Evolutionary conservation across 2,113 vertebrate genomes (phyloP).

Genomic region (Pholis gunnellus): DNA sequence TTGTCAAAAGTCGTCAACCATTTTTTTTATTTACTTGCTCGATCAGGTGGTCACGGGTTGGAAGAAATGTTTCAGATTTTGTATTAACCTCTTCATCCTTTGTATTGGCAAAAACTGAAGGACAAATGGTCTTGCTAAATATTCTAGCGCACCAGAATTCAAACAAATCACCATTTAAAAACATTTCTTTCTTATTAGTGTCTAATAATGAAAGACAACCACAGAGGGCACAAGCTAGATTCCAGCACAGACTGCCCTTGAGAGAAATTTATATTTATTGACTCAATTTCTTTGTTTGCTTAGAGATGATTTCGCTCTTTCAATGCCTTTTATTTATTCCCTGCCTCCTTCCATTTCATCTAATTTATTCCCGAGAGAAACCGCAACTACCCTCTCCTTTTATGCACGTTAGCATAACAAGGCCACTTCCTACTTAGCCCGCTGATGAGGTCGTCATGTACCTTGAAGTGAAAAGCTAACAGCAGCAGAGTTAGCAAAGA

Average conservation of each 20-base stretch:
- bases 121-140: not conserved
- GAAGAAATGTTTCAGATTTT: not conserved
- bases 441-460: not conserved
- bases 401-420: not conserved
- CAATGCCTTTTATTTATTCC: not conserved
- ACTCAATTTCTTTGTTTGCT: conserved; percentile 10
- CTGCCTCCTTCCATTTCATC: not conserved
- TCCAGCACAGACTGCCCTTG: not conserved
- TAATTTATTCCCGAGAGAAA: not conserved
- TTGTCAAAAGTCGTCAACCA: not conserved
- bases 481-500: not conserved
- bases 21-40: not conserved
- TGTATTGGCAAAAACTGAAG: not conserved
- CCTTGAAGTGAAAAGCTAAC: not conserved
- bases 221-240: not conserved
- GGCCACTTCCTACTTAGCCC: not conserved
- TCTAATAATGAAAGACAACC: not conserved
- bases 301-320: not conserved
- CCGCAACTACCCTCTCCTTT: not conserved
- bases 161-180: conserved; percentile 9
- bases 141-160: not conserved
- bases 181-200: not conserved
- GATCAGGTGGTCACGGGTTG: not conserved
- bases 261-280: conserved; percentile 10
- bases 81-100: not conserved